Percentiles rank a stretch among this genome's conserved stretches.
These are phyloP conservation scores for Diadegma fenestrale DNA, from an alignment of 2,888 invertebrate species.

Conservation along the genomic window DNA sequence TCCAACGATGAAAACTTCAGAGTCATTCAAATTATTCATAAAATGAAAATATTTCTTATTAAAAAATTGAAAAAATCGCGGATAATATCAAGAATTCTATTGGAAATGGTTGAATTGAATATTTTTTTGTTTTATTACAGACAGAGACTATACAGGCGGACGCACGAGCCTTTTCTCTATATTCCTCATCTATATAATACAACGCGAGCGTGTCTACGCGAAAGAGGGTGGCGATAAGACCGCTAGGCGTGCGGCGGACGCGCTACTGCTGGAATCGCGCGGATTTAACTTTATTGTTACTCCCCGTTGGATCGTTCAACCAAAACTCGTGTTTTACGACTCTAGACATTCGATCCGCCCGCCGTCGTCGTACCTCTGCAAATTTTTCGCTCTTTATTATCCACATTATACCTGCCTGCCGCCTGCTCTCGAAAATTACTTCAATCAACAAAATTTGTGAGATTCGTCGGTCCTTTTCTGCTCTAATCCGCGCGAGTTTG, in stretches of 20 bases:
- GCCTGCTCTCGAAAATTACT: slow-evolving; percentile 43
- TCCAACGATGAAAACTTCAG: too few species aligned
- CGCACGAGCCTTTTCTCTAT: too few species aligned
- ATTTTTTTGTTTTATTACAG: too few species aligned
- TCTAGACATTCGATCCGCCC: slow-evolving; percentile 24
- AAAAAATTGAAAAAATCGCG: too few species aligned
- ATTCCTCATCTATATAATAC: too few species aligned
- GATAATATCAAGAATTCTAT: too few species aligned
- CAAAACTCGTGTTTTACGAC: slow-evolving; percentile 70
- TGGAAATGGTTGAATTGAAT: too few species aligned
- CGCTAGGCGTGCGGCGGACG: slow-evolving; percentile 52
- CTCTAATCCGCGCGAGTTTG: background rate
- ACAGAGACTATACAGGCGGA: too few species aligned
- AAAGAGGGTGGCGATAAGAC: slow-evolving; percentile 16
- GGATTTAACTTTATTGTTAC: slow-evolving; percentile 72
- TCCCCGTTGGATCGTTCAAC: slow-evolving; percentile 58
- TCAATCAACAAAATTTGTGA: slow-evolving; percentile 57
- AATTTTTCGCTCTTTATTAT: slow-evolving; percentile 6
- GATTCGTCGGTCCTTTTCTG: slow-evolving; percentile 24
- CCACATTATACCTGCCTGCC: background rate
- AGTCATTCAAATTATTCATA: too few species aligned
- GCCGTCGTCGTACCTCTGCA: slow-evolving; percentile 41
- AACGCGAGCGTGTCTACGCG: too few species aligned
- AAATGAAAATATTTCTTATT: too few species aligned
- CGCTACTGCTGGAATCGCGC: slow-evolving; percentile 51